Conservation (phyloP, 1,140 invertebrate species). For the Mycetomoellerius zeteki region DNA sequence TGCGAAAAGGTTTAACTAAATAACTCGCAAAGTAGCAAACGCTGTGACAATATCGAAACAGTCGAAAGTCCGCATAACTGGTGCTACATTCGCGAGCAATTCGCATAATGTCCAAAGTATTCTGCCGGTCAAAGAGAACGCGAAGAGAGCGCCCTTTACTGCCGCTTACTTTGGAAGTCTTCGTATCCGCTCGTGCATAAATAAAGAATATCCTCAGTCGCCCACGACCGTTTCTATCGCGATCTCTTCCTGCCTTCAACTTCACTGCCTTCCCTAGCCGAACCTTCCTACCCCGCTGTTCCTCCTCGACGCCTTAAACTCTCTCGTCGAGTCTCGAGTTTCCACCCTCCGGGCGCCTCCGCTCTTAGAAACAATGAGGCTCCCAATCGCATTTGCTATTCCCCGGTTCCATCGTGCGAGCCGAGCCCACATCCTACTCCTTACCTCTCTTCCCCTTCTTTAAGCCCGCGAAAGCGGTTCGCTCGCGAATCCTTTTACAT, state of each 20-base stretch:
- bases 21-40: slow-evolving; percentile 24
- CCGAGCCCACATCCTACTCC: slow-evolving; percentile 48
- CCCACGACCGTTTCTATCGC: slow-evolving; percentile 59
- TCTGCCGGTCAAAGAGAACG: slow-evolving; percentile 24
- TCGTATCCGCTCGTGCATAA: slow-evolving; percentile 77
- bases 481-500: slow-evolving; percentile 79
- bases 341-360: slow-evolving; percentile 58
- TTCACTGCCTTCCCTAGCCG: slow-evolving; percentile 36
- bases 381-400: slow-evolving; percentile 83
- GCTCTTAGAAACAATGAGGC: slow-evolving; percentile 80
- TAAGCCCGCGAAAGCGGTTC: slow-evolving; percentile 71
- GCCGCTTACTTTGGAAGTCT: slow-evolving; percentile 70
- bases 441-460: slow-evolving; percentile 14
- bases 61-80: slow-evolving; percentile 23
- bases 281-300: slow-evolving; percentile 1
- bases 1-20: slow-evolving; percentile 10
- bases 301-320: slow-evolving; percentile 59
- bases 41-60: slow-evolving; percentile 14
- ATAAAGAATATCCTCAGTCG: slow-evolving; percentile 73
- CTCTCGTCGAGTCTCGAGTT: slow-evolving; percentile 53
- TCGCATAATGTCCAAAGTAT: slow-evolving; percentile 48
- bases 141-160: slow-evolving; percentile 44
- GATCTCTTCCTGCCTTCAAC: slow-evolving; percentile 58
- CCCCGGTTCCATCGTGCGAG: slow-evolving; percentile 62
- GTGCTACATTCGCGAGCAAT: neutral